These are phyloP conservation scores for Drosophila nr. perissopoda DNA, from an alignment of 2,888 invertebrate genomes.

Conservation along the genomic window DNA sequence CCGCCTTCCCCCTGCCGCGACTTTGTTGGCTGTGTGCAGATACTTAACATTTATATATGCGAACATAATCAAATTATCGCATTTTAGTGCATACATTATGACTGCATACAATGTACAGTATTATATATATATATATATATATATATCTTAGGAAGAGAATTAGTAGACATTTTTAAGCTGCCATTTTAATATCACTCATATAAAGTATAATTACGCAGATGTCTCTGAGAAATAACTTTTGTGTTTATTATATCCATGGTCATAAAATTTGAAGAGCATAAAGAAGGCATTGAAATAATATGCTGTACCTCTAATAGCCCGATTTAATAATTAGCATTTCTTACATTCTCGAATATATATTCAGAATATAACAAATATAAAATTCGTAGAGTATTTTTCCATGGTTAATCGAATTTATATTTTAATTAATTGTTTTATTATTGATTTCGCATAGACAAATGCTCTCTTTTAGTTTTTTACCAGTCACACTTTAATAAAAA, in stretches of 20 bases:
- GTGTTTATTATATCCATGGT: neutral
- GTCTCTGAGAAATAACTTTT: neutral
- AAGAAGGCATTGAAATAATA: neutral
- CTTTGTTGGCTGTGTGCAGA: constrained; percentile 15
- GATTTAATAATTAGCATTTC: neutral
- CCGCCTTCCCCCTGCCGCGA: constrained; percentile 27
- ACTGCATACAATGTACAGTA: constrained; percentile 5
- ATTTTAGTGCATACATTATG: constrained; percentile 37
- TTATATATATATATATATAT: too few relatives aligned
- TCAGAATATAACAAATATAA: neutral
- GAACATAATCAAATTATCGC: constrained; percentile 64
- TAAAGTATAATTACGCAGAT: neutral
- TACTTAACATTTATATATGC: constrained; percentile 26
- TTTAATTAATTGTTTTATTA: neutral
- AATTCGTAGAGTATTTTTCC: neutral
- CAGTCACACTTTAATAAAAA: neutral
- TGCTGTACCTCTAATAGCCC: neutral
- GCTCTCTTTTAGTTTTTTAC: neutral
- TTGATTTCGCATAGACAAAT: neutral
- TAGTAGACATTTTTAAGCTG: neutral
- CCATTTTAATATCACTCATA: neutral
- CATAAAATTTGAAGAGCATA: neutral
- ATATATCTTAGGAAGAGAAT: neutral
- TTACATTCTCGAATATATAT: neutral
- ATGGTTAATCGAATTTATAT: neutral